phyloP scores from a whole-genome alignment of 2,113 vertebrate genomes.

The Gymnorhina tibicen region DNA sequence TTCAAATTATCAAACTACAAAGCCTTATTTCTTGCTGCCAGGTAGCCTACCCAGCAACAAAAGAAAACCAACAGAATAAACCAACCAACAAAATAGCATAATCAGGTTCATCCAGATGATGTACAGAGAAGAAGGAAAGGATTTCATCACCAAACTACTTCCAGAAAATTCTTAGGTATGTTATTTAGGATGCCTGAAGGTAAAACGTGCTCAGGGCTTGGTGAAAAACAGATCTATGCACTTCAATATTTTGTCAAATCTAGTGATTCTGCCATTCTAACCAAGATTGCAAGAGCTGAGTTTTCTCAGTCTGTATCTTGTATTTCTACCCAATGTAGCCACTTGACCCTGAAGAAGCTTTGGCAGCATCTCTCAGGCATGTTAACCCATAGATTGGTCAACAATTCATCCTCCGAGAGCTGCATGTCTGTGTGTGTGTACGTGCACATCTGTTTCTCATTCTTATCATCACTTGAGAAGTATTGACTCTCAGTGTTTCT shows the following conservation, averaged over 20 bases:
- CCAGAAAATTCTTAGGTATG: not conserved
- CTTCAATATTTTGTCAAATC: not conserved
- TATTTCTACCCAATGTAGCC: not conserved
- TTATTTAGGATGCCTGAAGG: not conserved
- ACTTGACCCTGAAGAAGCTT: not conserved
- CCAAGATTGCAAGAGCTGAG: not conserved
- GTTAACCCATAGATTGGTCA: accelerated
- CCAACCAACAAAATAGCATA: not conserved
- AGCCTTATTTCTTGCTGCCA: not conserved
- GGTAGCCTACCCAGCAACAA: not conserved
- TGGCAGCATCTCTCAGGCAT: not conserved
- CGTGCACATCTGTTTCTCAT: not conserved
- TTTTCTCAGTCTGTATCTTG: not conserved
- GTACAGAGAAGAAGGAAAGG: not conserved
- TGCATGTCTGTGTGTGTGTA: accelerated
- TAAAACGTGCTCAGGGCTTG: not conserved
- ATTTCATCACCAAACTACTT: not conserved
- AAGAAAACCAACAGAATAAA: no score
- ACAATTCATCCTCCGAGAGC: not conserved
- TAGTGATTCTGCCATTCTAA: not conserved
- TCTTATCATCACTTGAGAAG: not conserved
- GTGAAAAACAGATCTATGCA: accelerated
- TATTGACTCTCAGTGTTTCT: not conserved
- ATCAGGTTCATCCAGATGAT: not conserved
- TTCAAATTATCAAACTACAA: not conserved